These are phyloP conservation scores for Euspilapteryx auroguttella DNA, from an alignment of 2,888 invertebrate genomes.

Conservation along the genomic window DNA sequence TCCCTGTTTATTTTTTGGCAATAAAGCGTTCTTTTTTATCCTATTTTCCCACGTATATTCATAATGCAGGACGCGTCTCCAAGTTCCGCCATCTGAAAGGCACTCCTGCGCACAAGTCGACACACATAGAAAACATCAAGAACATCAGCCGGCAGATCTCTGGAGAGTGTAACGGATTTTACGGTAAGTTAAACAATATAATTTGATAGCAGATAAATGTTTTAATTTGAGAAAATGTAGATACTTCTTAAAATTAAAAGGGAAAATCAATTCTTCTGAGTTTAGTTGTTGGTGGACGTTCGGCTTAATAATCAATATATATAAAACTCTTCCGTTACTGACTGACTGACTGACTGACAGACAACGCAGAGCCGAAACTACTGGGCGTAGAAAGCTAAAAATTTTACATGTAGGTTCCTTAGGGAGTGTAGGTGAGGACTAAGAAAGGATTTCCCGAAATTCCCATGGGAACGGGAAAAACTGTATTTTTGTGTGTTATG, in stretches of 20 bases:
- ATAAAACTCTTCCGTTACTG: not conserved
- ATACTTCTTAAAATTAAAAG: not conserved
- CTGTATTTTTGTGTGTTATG: no score
- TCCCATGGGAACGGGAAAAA: no score
- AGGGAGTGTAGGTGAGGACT: no score
- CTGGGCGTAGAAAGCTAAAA: no score
- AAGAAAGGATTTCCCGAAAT: no score
- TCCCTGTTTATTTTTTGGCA: no score
- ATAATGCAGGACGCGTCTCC: slow-evolving; percentile 72
- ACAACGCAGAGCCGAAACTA: no score
- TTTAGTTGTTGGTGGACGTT: not conserved
- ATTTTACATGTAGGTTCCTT: no score
- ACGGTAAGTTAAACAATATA: slow-evolving; percentile 57
- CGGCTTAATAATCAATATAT: not conserved
- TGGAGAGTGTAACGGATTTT: slow-evolving; percentile 93
- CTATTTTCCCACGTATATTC: no score
- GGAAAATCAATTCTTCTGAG: not conserved
- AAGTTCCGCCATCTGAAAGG: slow-evolving; percentile 94
- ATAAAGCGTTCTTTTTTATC: no score
- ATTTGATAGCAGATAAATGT: not conserved
- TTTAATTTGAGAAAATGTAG: not conserved
- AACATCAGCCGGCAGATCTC: slow-evolving; percentile 90
- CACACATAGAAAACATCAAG: slow-evolving; percentile 88
- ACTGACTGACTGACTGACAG: not conserved
- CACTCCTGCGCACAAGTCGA: slow-evolving; percentile 86